Evolutionary conservation across 2,113 vertebrate genomes (phyloP).

Genomic region (Toxotes chatareus): DNA sequence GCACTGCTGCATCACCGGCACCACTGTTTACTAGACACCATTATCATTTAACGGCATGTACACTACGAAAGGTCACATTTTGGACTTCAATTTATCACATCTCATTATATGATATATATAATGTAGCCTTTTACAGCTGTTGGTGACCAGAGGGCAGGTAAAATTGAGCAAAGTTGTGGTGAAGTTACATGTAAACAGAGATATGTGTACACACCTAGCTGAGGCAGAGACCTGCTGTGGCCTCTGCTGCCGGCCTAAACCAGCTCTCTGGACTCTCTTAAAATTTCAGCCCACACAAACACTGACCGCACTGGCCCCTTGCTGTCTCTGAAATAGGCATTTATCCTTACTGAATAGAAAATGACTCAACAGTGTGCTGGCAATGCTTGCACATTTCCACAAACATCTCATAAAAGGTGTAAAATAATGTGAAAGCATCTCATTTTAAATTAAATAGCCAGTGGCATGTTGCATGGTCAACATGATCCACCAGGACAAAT

Average conservation of each 20-base stretch:
- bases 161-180: constrained; percentile 23
- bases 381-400: constrained; percentile 48
- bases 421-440: constrained; percentile 32
- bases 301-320: constrained; percentile 21
- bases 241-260: constrained; percentile 42
- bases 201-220: constrained; percentile 26
- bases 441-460: constrained; percentile 36
- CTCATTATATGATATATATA: constrained; percentile 42
- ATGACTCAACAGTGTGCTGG: constrained; percentile 31
- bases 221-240: constrained; percentile 33
- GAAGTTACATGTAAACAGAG: constrained; percentile 18
- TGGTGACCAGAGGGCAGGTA: constrained; percentile 3
- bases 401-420: constrained; percentile 40
- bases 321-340: constrained; percentile 43
- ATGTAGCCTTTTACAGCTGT: constrained; percentile 9
- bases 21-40: constrained; percentile 54
- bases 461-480: constrained; percentile 27
- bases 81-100: constrained; percentile 50
- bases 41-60: constrained; percentile 66
- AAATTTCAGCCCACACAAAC: constrained; percentile 53
- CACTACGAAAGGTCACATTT: constrained; percentile 65
- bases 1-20: constrained; percentile 61
- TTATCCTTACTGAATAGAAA: constrained; percentile 52
- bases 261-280: constrained; percentile 51
- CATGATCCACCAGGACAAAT: constrained; percentile 35